Base-by-base conservation (phyloP, 2,888 invertebrate species). In the Ophioninae sp. region DNA sequence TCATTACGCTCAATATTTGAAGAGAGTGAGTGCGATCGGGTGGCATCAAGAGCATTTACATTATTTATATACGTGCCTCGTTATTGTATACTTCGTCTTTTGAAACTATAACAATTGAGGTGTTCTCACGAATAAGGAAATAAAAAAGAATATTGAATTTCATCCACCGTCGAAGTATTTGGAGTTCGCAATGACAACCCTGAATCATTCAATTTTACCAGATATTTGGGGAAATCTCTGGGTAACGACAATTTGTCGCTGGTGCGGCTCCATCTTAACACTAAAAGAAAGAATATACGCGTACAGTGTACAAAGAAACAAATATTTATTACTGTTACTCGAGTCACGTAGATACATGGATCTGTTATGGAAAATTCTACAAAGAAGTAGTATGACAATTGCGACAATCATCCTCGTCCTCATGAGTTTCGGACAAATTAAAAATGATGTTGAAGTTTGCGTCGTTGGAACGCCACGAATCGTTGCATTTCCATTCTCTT, bases 251-350 rank as follows among this genome's bases (percentile, higher is more conserved):
- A n/a, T n/a, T n/a, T n/a, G n/a, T n/a, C n/a, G n/a, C n/a, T n/a
- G n/a, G n/a, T n/a, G n/a, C n/a, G n/a, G 30, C 30, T 30, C 30
- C 30, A 3, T 30, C 30, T 30, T 3, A 3, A 30, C 30, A 2
- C 30, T 3, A 3, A 83, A 83, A 67, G 80, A 88, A 83, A 88
- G 89, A 90, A 59, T 58, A 0, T 59, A 76, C 58, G 59, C 41
- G 3, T 41, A 59, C 23, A 41, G 59, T 23, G 3, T 41, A 67
- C 23, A 59, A 91, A 90, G 89, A 89, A 90, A 90, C 88, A 89
- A 90, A 91, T 89, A 91, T 92, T 92, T 90, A 91, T 92, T 91
- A 91, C 89, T 87, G 87, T 89, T 89, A 90, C 88, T 90, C 88
- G 89, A 88, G 87, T 88, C 87, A 86, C 88, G 64, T 71, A 85